Evolutionary conservation across 2,113 vertebrate genomes (phyloP).

Genomic region (Nymphicus hollandicus): DNA sequence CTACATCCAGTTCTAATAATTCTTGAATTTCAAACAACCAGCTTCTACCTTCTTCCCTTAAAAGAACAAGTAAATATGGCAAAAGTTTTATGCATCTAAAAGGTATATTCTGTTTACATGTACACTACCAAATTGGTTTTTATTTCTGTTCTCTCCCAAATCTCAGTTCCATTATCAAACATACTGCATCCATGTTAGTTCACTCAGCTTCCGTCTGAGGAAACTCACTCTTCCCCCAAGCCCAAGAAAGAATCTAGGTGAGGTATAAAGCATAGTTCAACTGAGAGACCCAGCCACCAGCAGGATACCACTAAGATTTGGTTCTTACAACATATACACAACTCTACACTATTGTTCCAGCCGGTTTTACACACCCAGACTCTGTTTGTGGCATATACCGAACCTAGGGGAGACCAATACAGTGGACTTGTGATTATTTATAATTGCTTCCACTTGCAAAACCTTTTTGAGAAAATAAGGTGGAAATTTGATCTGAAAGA

Average conservation of each 20-base stretch:
- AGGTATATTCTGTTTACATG: background rate
- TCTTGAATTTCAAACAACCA: background rate
- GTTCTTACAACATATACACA: background rate
- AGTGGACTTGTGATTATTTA: background rate
- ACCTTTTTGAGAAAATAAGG: background rate
- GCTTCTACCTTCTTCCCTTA: background rate
- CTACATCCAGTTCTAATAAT: background rate
- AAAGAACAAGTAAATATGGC: background rate
- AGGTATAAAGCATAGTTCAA: background rate
- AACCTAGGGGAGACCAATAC: background rate
- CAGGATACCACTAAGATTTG: background rate
- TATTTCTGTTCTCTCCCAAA: background rate
- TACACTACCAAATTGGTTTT: background rate
- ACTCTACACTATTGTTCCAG: background rate
- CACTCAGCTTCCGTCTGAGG: background rate
- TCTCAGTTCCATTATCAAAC: background rate
- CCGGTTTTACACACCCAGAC: background rate
- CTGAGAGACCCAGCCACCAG: background rate
- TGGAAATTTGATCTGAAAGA: background rate
- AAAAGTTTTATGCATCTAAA: background rate
- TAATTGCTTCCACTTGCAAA: background rate
- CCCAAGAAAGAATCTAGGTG: accelerated
- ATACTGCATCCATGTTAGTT: accelerated
- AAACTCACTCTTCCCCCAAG: background rate
- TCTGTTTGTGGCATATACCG: background rate